These are phyloP conservation scores for Pantala flavescens DNA, from an alignment of 1,140 invertebrate species.

Conservation along the genomic window DNA sequence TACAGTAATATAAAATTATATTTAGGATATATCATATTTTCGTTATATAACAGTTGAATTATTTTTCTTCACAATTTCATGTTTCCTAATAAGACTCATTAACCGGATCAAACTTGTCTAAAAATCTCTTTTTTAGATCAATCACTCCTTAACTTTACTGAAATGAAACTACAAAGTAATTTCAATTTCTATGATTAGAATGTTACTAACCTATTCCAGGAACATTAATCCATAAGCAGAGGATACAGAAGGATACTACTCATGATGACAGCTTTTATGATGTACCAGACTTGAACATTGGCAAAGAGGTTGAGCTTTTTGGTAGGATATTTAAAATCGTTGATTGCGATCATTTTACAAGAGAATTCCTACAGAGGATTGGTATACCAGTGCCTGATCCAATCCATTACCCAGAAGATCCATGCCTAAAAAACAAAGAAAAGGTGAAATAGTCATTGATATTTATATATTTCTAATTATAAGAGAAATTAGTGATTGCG, in stretches of 20 bases:
- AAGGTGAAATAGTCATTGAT: conserved; percentile 25
- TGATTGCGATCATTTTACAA: conserved; percentile 75
- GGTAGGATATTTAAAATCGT: conserved; percentile 70
- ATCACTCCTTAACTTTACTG: too few relatives aligned
- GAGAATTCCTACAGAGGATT: conserved; percentile 67
- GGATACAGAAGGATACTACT: conserved; percentile 50
- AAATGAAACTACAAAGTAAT: too few relatives aligned
- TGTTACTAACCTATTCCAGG: conserved; percentile 37
- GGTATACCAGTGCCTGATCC: conserved; percentile 72
- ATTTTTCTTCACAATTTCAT: too few relatives aligned
- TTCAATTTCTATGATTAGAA: too few relatives aligned
- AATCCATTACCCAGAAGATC: conserved; percentile 46
- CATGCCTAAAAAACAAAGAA: conserved; percentile 37
- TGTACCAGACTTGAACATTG: conserved; percentile 64
- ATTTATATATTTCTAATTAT: too few relatives aligned
- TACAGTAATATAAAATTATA: too few relatives aligned
- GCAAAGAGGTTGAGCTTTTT: conserved; percentile 60
- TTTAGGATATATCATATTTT: too few relatives aligned
- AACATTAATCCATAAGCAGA: conserved; percentile 60
- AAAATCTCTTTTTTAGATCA: too few relatives aligned
- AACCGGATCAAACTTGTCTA: too few relatives aligned
- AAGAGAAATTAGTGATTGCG: too few relatives aligned
- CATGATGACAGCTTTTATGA: conserved; percentile 57
- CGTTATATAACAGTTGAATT: too few relatives aligned
- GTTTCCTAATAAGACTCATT: too few relatives aligned